phyloP scores from a whole-genome alignment of 2,797 vertebrate species.

The Podargus strigoides region DNA sequence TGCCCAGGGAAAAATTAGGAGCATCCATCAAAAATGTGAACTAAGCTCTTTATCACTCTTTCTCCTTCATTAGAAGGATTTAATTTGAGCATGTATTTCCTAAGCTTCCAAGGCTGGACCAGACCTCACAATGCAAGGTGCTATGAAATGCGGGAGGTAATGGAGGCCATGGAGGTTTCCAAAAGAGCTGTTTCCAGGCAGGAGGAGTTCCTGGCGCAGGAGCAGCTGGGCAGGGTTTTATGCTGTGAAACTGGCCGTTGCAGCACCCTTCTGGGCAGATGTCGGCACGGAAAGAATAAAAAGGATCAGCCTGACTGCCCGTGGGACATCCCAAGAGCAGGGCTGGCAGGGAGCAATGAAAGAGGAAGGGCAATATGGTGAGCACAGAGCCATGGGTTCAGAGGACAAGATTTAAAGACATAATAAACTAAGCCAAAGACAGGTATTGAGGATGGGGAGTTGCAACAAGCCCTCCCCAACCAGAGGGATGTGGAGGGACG shows the following conservation, averaged over 20 bases:
- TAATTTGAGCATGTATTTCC: background rate
- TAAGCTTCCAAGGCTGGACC: background rate
- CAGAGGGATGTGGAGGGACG: accelerated
- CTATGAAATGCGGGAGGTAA: background rate
- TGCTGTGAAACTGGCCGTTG: background rate
- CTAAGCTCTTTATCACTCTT: background rate
- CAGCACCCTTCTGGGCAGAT: background rate
- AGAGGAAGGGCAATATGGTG: accelerated
- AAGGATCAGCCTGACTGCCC: background rate
- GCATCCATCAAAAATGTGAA: background rate
- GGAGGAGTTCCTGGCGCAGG: background rate
- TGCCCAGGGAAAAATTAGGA: background rate
- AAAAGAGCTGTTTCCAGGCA: background rate
- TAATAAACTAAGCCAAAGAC: background rate
- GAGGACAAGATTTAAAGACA: background rate
- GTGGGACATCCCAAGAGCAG: background rate
- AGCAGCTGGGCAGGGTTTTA: background rate
- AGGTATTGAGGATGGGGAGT: background rate
- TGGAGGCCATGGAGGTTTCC: background rate
- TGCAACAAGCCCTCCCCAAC: background rate
- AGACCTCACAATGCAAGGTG: background rate
- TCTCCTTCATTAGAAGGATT: background rate
- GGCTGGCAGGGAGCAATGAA: background rate
- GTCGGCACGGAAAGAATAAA: background rate
- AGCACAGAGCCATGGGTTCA: background rate